Evolutionary conservation across 2,113 vertebrate species (phyloP), one percentile per base, ranked within the genome.

Genomic region (Pluvialis apricaria): DNA sequence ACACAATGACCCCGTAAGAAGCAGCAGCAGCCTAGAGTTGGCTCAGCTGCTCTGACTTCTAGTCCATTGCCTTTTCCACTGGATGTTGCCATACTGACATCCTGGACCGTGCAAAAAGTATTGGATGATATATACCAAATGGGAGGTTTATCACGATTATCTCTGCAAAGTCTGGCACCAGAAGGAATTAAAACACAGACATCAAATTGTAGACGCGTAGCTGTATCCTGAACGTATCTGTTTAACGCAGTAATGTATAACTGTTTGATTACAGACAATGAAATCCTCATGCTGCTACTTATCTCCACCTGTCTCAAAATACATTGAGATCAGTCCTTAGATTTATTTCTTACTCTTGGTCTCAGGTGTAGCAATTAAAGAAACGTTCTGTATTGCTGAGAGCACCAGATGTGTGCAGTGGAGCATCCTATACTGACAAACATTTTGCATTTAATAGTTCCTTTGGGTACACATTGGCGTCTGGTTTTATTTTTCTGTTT

Each of bases 361-460:
- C 94, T 97, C 96, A 97, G 95, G 93, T 97, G 94, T 96, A 96
- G 87, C 94, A 97, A 97, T 96, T 97, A 97, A 96, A 91, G 92
- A 94, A 95, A 91, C 45, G 93, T 52, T 96, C 89, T 83, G 78
- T 94, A 92, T 96, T 97, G 85, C 92, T 94, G 92, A 92, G 85
- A 89, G 78, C 82, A 80, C 94, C 95, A 96, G 96, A 97, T 97
- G 93, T 90, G 87, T 95, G 94, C 89, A 91, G 75, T 83, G 87
- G 82, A 97, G 94, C 91, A 78, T 96, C 75, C 87, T 75, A 90
- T 65, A 80, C 94, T 85, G 91, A 88, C 92, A 96, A 95, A 95
- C 91, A 86, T 90, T 96, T 97, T 96, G 42, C 71, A 77, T 94
- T 92, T 95, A 96, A 96, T 95, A 49, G 90, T 88, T 96, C 91